phyloP scores from a whole-genome alignment of 2,888 invertebrate genomes.

The Willowsia nigromaculata region DNA sequence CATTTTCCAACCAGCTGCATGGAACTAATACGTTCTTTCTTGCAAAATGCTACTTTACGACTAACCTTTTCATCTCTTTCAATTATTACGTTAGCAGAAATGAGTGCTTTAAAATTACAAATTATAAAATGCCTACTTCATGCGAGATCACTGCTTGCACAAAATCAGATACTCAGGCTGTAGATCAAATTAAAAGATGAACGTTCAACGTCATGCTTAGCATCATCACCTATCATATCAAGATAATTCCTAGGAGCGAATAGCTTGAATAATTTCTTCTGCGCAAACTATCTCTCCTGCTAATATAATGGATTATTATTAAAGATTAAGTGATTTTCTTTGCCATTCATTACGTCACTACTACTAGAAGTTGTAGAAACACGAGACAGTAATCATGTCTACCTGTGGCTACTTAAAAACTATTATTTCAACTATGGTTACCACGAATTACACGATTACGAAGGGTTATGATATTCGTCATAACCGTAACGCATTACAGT shows the following conservation, averaged over 20 bases:
- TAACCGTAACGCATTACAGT: not conserved
- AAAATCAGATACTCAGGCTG: not conserved
- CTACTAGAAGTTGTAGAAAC: too few relatives aligned
- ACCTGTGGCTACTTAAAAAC: too few relatives aligned
- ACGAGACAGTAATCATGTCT: too few relatives aligned
- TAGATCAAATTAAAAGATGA: constrained; percentile 19
- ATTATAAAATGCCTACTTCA: not conserved
- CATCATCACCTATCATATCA: not conserved
- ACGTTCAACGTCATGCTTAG: not conserved
- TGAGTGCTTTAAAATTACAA: not conserved
- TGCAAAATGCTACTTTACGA: not conserved
- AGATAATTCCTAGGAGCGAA: too few relatives aligned
- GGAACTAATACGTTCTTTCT: not conserved
- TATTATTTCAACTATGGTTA: not conserved
- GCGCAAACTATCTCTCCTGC: too few relatives aligned
- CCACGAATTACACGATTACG: not conserved
- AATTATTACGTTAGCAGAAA: constrained; percentile 4
- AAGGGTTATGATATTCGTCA: not conserved
- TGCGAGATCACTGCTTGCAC: not conserved
- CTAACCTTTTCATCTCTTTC: not conserved
- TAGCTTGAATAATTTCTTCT: too few relatives aligned
- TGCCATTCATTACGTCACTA: too few relatives aligned
- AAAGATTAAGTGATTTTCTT: too few relatives aligned
- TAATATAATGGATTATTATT: too few relatives aligned
- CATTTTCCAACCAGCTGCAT: constrained; percentile 60